Evolutionary conservation across 2,888 invertebrate species (phyloP).

Genomic region (Drosophila suboccidentalis): DNA sequence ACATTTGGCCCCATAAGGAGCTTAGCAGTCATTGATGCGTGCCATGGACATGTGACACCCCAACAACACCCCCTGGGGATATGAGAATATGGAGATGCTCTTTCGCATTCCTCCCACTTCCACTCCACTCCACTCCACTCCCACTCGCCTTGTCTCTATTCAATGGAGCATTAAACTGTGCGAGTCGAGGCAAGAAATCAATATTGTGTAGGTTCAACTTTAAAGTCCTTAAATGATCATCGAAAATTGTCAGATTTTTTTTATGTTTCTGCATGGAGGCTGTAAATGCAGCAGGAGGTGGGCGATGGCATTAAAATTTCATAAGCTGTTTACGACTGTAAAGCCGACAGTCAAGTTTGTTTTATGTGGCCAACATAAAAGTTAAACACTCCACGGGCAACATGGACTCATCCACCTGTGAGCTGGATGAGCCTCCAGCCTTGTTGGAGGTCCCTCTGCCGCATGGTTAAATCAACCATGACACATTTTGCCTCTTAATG

Average conservation of each 20-base stretch:
- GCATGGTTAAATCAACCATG: slow-evolving; percentile 37
- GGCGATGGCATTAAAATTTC: slow-evolving; percentile 64
- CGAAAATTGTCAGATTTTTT: slow-evolving; percentile 37
- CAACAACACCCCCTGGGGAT: slow-evolving; percentile 4
- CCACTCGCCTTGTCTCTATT: slow-evolving; percentile 13
- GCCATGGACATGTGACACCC: slow-evolving; percentile 44
- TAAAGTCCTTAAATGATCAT: slow-evolving; percentile 43
- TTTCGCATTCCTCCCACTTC: background rate
- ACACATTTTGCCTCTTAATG: slow-evolving; percentile 70
- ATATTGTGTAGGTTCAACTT: slow-evolving; percentile 41
- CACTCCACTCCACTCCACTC: background rate
- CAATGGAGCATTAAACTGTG: slow-evolving; percentile 70
- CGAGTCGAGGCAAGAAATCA: slow-evolving; percentile 62
- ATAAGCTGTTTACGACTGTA: slow-evolving; percentile 76
- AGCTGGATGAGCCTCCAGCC: background rate
- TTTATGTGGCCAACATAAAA: slow-evolving; percentile 64
- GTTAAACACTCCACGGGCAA: slow-evolving; percentile 42
- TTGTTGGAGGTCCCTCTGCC: background rate
- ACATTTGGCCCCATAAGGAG: slow-evolving; percentile 9
- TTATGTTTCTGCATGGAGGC: background rate
- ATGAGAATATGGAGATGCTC: slow-evolving; percentile 10
- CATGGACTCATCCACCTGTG: slow-evolving; percentile 20
- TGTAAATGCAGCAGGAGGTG: background rate
- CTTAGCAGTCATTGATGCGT: slow-evolving; percentile 53
- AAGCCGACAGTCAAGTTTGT: slow-evolving; percentile 70